A percentile compares a stretch with the other conserved stretches of the same genome.
phyloP scores from a whole-genome alignment of 2,113 vertebrate species.

The Vulpes vulpes region DNA sequence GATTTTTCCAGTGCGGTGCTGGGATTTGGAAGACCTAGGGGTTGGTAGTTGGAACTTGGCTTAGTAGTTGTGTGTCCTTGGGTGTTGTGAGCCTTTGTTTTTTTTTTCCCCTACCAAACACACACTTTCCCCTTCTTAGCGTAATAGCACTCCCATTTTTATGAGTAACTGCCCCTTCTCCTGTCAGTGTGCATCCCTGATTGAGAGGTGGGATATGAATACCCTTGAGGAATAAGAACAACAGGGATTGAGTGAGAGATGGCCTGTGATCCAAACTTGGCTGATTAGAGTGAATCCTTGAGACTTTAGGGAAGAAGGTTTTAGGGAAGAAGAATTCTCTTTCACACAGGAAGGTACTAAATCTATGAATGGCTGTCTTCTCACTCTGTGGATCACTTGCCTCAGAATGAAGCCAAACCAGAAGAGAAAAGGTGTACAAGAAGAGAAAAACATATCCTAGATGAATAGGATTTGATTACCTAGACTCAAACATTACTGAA shows the following conservation, averaged over 20 bases:
- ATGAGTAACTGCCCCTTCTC: background rate
- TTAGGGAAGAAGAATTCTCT: slow-evolving; percentile 7
- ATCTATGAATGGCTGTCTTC: background rate
- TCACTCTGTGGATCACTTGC: background rate
- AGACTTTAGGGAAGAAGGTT: background rate
- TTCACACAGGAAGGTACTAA: background rate
- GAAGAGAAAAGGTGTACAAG: background rate
- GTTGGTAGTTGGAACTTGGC: background rate
- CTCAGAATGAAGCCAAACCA: background rate
- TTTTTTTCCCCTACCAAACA: background rate
- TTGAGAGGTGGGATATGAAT: background rate
- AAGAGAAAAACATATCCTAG: background rate
- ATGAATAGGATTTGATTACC: background rate
- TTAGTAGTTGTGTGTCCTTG: background rate
- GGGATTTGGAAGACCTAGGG: background rate
- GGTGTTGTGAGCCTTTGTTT: background rate
- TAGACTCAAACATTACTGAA: background rate
- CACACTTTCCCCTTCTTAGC: background rate
- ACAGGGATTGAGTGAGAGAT: background rate
- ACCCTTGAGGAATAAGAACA: background rate
- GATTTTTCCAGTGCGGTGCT: background rate
- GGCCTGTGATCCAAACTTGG: background rate
- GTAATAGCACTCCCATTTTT: background rate
- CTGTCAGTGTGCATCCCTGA: background rate
- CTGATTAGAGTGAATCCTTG: background rate